Evolutionary conservation across 1,140 invertebrate species (phyloP).

Genomic region (Drosophila sp.): DNA sequence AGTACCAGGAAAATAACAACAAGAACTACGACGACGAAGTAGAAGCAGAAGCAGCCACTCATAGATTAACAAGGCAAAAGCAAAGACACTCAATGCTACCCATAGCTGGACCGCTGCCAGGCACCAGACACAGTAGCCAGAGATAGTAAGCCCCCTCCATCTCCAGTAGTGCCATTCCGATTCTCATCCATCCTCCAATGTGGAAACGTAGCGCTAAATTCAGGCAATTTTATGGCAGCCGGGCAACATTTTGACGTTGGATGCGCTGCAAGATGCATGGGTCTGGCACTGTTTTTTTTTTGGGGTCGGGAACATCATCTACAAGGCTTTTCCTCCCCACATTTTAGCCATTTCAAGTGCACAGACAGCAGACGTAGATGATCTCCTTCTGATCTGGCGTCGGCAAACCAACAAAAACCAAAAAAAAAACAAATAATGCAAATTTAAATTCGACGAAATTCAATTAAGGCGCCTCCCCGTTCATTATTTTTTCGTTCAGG

Average conservation of each 20-base stretch:
- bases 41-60: constrained; percentile 52
- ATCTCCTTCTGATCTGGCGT: constrained; percentile 30
- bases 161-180: neutral
- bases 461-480: constrained; percentile 53
- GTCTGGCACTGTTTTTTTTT: constrained; percentile 34
- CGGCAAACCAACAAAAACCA: neutral
- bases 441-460: constrained; percentile 57
- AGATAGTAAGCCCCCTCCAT: constrained; percentile 18
- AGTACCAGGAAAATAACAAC: constrained; percentile 51
- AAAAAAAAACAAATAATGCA: neutral
- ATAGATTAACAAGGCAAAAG: constrained; percentile 74
- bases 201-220: constrained; percentile 74
- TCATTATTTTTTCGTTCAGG: constrained; percentile 39
- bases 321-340: constrained; percentile 16
- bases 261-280: constrained; percentile 66
- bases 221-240: constrained; percentile 77
- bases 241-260: constrained; percentile 67
- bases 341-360: constrained; percentile 55
- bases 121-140: constrained; percentile 58
- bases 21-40: constrained; percentile 18
- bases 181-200: constrained; percentile 14
- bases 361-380: constrained; percentile 44
- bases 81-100: constrained; percentile 60
- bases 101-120: constrained; percentile 67
- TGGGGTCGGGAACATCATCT: constrained; percentile 35